Conservation (phyloP, 2,797 vertebrate genomes). For the Pteronotus mesoamericanus region DNA sequence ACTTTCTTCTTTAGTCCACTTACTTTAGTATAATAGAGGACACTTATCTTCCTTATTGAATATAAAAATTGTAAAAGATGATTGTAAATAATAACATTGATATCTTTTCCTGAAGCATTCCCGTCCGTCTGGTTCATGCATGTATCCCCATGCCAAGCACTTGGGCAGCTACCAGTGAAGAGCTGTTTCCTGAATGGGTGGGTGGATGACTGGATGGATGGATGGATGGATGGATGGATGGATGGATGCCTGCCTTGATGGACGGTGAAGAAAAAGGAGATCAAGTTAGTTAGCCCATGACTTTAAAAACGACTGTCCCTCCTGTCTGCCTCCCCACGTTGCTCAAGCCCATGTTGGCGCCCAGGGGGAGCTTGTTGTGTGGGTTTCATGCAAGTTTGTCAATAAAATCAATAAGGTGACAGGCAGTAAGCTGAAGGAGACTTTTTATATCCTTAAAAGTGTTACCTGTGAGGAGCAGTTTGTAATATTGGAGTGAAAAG, state of each 20-base stretch:
- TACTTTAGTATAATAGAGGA: neutral
- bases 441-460: constrained; percentile 69
- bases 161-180: neutral
- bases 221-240: no score
- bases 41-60: neutral
- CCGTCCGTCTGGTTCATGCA: neutral
- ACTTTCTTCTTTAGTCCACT: neutral
- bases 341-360: neutral
- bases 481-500: constrained; percentile 64
- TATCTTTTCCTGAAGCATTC: neutral
- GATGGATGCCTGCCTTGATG: no score
- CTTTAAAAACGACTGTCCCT: neutral
- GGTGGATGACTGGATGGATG: neutral
- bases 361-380: neutral
- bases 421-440: constrained; percentile 73
- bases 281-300: neutral
- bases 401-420: constrained; percentile 64
- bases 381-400: neutral
- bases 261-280: neutral
- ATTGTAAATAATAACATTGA: neutral
- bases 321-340: rapidly evolving
- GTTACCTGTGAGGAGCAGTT: constrained; percentile 65
- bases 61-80: neutral
- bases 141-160: neutral
- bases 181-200: neutral